Percentiles rank a stretch among this genome's conserved stretches.
Conservation (phyloP, 2,888 invertebrate genomes). For the Hyalella azteca region DNA sequence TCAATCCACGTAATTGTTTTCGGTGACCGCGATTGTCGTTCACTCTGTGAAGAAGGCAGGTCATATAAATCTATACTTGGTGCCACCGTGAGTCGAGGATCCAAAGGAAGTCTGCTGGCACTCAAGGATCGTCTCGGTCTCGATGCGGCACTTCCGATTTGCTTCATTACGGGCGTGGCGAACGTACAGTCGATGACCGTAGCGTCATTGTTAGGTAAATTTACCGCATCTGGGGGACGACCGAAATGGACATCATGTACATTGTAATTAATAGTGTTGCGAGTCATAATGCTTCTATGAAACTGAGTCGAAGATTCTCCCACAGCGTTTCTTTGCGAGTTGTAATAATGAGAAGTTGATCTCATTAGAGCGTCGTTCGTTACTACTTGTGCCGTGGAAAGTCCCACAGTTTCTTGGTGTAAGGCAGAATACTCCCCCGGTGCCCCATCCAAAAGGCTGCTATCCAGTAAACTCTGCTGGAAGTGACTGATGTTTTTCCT, state of each 20-base stretch:
- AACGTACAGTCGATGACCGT: slow-evolving; percentile 21
- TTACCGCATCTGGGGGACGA: not conserved
- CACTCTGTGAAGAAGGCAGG: not conserved
- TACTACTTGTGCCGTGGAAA: not conserved
- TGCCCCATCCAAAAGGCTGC: not conserved
- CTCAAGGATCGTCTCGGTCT: slow-evolving; percentile 11
- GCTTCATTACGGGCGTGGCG: slow-evolving; percentile 24
- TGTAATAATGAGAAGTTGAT: not conserved
- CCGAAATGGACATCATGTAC: slow-evolving; percentile 11
- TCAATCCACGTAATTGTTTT: slow-evolving; percentile 31
- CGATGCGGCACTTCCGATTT: not conserved
- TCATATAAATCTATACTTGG: not conserved
- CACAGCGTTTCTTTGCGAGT: not conserved
- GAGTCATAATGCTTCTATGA: slow-evolving; percentile 7
- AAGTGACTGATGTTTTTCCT: slow-evolving; percentile 21
- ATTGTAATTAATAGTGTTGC: slow-evolving; percentile 32
- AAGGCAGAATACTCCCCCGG: not conserved
- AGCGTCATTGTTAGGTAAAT: not conserved
- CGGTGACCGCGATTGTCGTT: not conserved
- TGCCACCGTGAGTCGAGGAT: not conserved
- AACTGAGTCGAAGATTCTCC: not conserved
- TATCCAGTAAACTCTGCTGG: slow-evolving; percentile 28
- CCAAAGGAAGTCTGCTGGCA: not conserved
- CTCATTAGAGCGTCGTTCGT: slow-evolving; percentile 3
- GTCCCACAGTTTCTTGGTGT: not conserved